Conservation (phyloP, 2,888 invertebrate species). For the Acrobasis consociella region DNA sequence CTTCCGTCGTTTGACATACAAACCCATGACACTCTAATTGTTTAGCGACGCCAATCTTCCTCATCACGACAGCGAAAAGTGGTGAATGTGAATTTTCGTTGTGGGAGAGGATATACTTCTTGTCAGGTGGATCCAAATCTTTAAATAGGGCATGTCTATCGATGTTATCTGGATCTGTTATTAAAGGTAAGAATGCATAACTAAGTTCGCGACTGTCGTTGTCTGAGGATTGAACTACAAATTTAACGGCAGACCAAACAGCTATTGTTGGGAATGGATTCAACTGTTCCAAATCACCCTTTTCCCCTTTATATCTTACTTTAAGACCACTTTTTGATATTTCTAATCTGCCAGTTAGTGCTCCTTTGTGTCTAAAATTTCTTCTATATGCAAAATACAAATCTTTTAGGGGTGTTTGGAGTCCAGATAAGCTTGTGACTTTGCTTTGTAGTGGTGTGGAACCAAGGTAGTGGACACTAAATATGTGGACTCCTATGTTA, state of each 20-base stretch:
- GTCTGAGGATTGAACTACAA: slow-evolving; percentile 86
- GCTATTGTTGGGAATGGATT: slow-evolving; percentile 96
- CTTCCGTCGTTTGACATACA: slow-evolving; percentile 94
- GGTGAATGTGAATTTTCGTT: slow-evolving; percentile 89
- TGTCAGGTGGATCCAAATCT: slow-evolving; percentile 77
- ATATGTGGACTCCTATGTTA: slow-evolving; percentile 82
- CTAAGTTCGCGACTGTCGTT: slow-evolving; percentile 79
- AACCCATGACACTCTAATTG: slow-evolving; percentile 95
- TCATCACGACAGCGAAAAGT: slow-evolving; percentile 95
- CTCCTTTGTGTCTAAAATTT: slow-evolving; percentile 76
- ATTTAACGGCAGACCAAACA: slow-evolving; percentile 96
- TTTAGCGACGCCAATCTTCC: slow-evolving; percentile 89
- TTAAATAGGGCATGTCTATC: slow-evolving; percentile 88
- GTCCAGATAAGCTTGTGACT: slow-evolving; percentile 91
- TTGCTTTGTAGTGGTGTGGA: slow-evolving; percentile 90
- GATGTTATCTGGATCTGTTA: slow-evolving; percentile 90
- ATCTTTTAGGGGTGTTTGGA: slow-evolving; percentile 90
- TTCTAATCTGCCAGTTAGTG: slow-evolving; percentile 84
- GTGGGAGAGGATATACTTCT: slow-evolving; percentile 81
- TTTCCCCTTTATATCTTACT: slow-evolving; percentile 86
- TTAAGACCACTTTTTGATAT: slow-evolving; percentile 88
- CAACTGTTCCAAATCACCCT: slow-evolving; percentile 84
- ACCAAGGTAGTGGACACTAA: slow-evolving; percentile 91
- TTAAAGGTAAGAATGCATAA: slow-evolving; percentile 92
- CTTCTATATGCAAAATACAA: slow-evolving; percentile 86